Base-by-base conservation (phyloP, 2,888 invertebrate species). In the Netelia inedita region DNA sequence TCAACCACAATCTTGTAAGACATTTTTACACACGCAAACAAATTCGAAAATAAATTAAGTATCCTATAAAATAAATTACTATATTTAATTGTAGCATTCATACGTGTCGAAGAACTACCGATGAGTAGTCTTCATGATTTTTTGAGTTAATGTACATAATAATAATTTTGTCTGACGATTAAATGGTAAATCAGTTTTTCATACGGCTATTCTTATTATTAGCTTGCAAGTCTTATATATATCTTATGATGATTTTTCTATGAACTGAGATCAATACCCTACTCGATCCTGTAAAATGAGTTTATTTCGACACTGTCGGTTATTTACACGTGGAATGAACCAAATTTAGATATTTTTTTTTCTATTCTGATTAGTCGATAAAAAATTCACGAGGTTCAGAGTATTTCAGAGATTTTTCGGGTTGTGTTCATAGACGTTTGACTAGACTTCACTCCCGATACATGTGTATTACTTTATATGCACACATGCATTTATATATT, bases 361-460 rank as follows among this genome's bases (percentile, higher is more conserved):
- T 19, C 21, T 1, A 21, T 82, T 66, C 16, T 35, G 10, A 72
- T 57, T 68, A 1, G 43, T n/a, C 63, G 1, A 35, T 6, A 41
- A 35, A 43, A 72, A 41, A 14, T 79, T 82, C 10, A 43, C 14
- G 21, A 85, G 23, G 82, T 63, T 43, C 9, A 69, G 9, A 35
- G 35, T 50, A 16, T 71, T 41, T 19, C 69, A 76, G 61, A 46
- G 11, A 79, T 73, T 50, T 86, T 87, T 86, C 84, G 75, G 86
- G 85, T 80, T 72, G 66, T 28, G 84, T 83, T 86, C 84, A 76
- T 82, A 82, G 86, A 81, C 21, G 57, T 81, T 85, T 87, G 87
- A 87, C 87, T 86, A 87, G 87, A 86, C 78, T 86, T 74, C 84
- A 87, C 87, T 87, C 87, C 80, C 78, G 76, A 82, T 83, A 85